Percentiles rank a stretch among this genome's conserved stretches.
Evolutionary conservation across 2,113 vertebrate genomes (phyloP).

Genomic region (Hepsetus odoe): DNA sequence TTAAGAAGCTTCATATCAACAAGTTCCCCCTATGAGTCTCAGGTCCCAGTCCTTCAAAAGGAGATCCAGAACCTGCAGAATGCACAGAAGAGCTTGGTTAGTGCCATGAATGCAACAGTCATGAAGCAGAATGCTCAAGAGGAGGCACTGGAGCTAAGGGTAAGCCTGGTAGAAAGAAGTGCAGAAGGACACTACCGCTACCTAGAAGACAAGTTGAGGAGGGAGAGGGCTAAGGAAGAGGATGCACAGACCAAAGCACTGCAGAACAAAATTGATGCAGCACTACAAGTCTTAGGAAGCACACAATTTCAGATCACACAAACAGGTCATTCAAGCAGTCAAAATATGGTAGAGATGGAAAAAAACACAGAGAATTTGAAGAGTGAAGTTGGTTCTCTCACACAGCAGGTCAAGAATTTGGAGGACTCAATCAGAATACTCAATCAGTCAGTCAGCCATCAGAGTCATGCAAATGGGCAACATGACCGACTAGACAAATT

Average conservation of each 20-base stretch:
- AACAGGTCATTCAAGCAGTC: slow-evolving; percentile 60
- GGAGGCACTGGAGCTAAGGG: slow-evolving; percentile 77
- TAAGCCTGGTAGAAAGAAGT: slow-evolving; percentile 83
- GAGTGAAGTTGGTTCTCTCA: slow-evolving; percentile 67
- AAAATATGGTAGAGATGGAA: slow-evolving; percentile 73
- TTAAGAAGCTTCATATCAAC: slow-evolving; percentile 71
- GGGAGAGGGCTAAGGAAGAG: slow-evolving; percentile 67
- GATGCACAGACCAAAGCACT: slow-evolving; percentile 76
- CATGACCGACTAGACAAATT: slow-evolving; percentile 58
- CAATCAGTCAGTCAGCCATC: slow-evolving; percentile 64
- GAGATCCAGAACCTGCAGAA: slow-evolving; percentile 79
- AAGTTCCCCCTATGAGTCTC: slow-evolving; percentile 54
- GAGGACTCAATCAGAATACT: slow-evolving; percentile 70
- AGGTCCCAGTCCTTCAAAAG: slow-evolving; percentile 59
- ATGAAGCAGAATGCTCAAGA: slow-evolving; percentile 68
- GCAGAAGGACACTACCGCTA: slow-evolving; percentile 79
- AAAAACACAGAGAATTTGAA: slow-evolving; percentile 72
- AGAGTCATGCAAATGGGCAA: slow-evolving; percentile 68
- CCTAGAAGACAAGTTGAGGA: slow-evolving; percentile 80
- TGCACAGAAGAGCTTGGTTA: slow-evolving; percentile 75
- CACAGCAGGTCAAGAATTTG: slow-evolving; percentile 65
- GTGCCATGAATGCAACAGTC: slow-evolving; percentile 69
- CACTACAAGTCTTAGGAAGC: slow-evolving; percentile 61
- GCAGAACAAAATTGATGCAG: slow-evolving; percentile 72
- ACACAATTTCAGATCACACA: slow-evolving; percentile 58